phyloP scores from a whole-genome alignment of 2,888 invertebrate species.

The Entomobrya multifasciata region DNA sequence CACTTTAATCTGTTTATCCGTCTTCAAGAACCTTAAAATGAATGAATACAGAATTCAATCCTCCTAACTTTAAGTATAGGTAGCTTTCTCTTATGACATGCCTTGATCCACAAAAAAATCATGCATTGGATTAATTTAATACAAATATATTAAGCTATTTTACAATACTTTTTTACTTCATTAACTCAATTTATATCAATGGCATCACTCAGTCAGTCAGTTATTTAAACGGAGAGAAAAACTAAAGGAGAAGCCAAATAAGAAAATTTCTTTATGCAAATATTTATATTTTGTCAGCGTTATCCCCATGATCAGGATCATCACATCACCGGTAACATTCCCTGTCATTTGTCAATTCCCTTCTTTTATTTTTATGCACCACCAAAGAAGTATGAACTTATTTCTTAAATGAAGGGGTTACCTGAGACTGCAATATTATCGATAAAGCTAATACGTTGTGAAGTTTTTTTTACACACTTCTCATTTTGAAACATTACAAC shows the following conservation, averaged over 20 bases:
- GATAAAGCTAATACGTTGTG: neutral
- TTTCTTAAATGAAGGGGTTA: neutral
- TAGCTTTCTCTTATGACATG: no score
- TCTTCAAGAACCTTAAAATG: no score
- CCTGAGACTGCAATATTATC: neutral
- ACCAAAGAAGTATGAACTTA: neutral
- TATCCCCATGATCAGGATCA: neutral
- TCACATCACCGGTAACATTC: neutral
- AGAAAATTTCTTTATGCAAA: neutral
- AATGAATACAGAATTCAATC: no score
- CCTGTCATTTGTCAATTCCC: neutral
- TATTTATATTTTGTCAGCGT: neutral
- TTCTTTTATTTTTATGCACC: neutral
- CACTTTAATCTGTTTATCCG: no score
- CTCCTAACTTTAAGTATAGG: no score
- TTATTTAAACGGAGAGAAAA: conserved; percentile 47
- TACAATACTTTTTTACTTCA: no score
- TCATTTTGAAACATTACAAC: no score
- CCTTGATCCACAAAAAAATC: no score
- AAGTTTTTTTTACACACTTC: neutral
- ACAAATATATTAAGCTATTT: no score
- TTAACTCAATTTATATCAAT: conserved; percentile 34
- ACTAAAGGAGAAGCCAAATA: conserved; percentile 28
- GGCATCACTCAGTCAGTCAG: conserved; percentile 60
- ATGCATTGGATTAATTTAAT: no score